A percentile compares a stretch with the other conserved stretches of the same genome.
These are phyloP conservation scores for Eupithecia abbreviata DNA, from an alignment of 2,888 invertebrate species.

Conservation along the genomic window DNA sequence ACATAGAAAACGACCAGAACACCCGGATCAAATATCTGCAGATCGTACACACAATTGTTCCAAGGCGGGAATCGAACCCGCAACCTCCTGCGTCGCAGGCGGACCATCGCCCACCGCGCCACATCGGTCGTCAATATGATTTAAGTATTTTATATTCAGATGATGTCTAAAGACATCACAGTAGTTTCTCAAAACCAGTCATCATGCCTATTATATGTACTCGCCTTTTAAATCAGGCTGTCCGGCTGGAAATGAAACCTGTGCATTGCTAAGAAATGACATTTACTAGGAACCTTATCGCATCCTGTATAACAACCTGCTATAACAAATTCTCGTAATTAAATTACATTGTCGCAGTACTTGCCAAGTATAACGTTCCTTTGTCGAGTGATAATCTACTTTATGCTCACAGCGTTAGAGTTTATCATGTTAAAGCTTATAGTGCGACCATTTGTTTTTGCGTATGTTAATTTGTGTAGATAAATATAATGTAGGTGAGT, in stretches of 20 bases:
- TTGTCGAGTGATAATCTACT: conserved; percentile 39
- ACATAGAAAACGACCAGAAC: no score
- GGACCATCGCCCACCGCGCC: no score
- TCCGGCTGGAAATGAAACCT: background rate
- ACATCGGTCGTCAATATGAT: no score
- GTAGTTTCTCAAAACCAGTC: no score
- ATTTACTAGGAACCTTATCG: conserved; percentile 42
- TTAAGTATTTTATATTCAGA: no score
- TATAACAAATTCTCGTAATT: conserved; percentile 43
- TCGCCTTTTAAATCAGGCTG: background rate
- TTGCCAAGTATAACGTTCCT: conserved; percentile 41
- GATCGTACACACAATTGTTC: no score
- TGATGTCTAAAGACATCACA: no score
- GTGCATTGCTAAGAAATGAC: conserved; percentile 5
- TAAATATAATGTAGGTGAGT: conserved; percentile 20
- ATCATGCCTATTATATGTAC: no score
- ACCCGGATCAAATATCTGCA: no score
- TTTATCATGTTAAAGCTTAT: conserved; percentile 40
- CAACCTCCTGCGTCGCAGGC: no score
- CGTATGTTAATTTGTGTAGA: conserved; percentile 19
- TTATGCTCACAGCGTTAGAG: conserved; percentile 40
- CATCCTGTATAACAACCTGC: background rate
- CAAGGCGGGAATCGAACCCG: no score
- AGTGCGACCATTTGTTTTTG: conserved; percentile 44
- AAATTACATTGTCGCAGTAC: conserved; percentile 47